Conservation (phyloP, 2,797 vertebrate species). For the Enteromius paludinosus region DNA sequence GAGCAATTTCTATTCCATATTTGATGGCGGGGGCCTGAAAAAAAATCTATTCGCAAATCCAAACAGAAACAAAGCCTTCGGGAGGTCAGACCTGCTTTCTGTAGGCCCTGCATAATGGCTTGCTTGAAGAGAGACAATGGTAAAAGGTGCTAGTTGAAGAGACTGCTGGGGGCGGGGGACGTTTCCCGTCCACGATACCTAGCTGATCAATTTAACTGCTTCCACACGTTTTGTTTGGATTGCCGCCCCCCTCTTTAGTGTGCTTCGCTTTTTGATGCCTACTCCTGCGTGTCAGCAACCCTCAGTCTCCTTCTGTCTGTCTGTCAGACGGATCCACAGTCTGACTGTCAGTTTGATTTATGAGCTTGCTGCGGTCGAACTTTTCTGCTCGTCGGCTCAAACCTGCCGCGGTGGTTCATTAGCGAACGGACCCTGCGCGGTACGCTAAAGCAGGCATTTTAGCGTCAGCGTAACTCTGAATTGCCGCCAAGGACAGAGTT, state of each 20-base stretch:
- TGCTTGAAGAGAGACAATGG: conserved; percentile 81
- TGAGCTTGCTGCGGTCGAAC: conserved; percentile 86
- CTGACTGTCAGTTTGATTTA: conserved; percentile 96
- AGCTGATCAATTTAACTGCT: conserved; percentile 93
- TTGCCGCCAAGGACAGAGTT: conserved; percentile 64
- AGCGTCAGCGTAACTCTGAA: conserved; percentile 77
- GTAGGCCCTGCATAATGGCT: conserved; percentile 92
- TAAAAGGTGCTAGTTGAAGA: conserved; percentile 41
- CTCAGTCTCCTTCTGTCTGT: conserved; percentile 46
- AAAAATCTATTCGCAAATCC: conserved; percentile 99
- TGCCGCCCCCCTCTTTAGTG: conserved; percentile 65
- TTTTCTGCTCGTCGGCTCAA: conserved; percentile 84
- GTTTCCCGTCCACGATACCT: conserved; percentile 77
- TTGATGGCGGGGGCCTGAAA: conserved; percentile 91
- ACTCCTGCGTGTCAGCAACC: conserved; percentile 40
- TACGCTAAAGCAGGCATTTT: conserved; percentile 71
- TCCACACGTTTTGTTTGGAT: conserved; percentile 86
- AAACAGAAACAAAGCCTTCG: conserved; percentile 99
- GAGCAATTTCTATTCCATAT: conserved; percentile 99
- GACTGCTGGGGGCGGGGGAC: conserved; percentile 29
- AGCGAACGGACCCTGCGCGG: conserved; percentile 83
- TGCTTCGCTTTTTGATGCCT: conserved; percentile 54
- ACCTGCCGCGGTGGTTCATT: conserved; percentile 88
- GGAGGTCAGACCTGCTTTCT: conserved; percentile 93
- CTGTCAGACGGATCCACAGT: conserved; percentile 68